Evolutionary conservation across 2,113 vertebrate species (phyloP), one percentile per base, ranked within the genome.

Genomic region (Vanacampus margaritifer): DNA sequence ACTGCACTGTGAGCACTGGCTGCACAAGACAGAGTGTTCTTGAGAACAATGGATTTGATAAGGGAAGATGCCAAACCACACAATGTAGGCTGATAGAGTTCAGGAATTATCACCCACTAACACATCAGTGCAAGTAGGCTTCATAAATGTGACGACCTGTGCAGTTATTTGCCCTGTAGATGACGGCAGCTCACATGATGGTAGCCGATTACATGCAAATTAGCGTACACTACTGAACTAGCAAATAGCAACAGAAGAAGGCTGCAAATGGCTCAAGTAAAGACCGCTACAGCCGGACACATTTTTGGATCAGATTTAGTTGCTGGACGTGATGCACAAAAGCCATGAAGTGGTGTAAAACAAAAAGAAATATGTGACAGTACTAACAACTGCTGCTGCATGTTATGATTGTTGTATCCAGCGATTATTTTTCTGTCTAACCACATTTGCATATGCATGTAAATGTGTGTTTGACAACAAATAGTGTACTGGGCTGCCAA

Each of bases 121-220:
- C 23, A 54, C 10, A 57, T 65, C 60, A 66, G 54, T 71, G 50
- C 9, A 53, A 65, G 68, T 37, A 73, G 36, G 12, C 50, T 71
- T 71, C 17, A 6, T 69, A 48, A 80, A 69, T 28, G 75, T 79
- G 68, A 65, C 28, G 45, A 37, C 57, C 58, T 67, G 74, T 82
- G 67, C 65, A 71, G 68, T 51, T 62, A 71, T 72, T 48, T 63
- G 65, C 62, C 58, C 67, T 50, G 64, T 71, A 72, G 61, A 67
- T 66, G 32, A 65, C 23, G 23, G 21, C 9, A 67, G 57, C 68
- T 65, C 19, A 64, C 57, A 56, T 64, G 26, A 56, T 23, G 57
- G 58, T 35, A 67, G 35, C 26, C 28, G 26, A 73, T 74, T 32
- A 63, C 56, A 24, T 48, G 51, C 8, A 66, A 28, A 69, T 69